Conservation (phyloP, 1,140 invertebrate genomes). For the Drosophila ercepeae region DNA sequence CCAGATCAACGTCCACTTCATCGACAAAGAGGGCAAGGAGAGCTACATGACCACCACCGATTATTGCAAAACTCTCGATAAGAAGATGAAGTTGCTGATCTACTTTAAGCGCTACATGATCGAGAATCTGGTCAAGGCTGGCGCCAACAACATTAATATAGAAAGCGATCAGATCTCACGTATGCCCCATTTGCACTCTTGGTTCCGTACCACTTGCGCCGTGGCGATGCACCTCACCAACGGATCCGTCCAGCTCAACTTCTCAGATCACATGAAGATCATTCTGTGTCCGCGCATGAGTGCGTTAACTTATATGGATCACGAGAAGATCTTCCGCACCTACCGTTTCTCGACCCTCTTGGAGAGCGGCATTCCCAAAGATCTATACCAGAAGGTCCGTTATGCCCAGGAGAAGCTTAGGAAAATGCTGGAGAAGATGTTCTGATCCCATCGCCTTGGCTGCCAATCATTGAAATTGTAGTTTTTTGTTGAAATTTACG, state of each 20-base stretch:
- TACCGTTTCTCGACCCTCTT: conserved; percentile 94
- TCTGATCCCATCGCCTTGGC: conserved; percentile 28
- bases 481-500: conserved; percentile 36
- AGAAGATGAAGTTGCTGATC: conserved; percentile 98
- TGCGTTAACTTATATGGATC: conserved; percentile 98
- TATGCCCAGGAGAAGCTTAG: conserved; percentile 95
- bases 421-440: conserved; percentile 84
- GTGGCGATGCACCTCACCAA: conserved; percentile 99
- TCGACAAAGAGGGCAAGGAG: conserved; percentile 94
- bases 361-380: conserved; percentile 92
- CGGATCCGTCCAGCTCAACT: conserved; percentile 99
- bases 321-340: conserved; percentile 94
- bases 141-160: conserved; percentile 90
- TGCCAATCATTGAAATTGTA: conserved; percentile 25
- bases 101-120: conserved; percentile 99
- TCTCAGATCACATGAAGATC: conserved; percentile 99
- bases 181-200: conserved; percentile 96
- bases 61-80: conserved; percentile 93
- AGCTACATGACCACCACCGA: conserved; percentile 93
- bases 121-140: conserved; percentile 98
- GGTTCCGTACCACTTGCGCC: conserved; percentile 97
- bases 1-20: conserved; percentile 97
- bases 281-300: conserved; percentile 98
- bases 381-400: conserved; percentile 91
- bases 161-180: conserved; percentile 95